phyloP scores from a whole-genome alignment of 2,113 vertebrate species.

The Psophia crepitans region DNA sequence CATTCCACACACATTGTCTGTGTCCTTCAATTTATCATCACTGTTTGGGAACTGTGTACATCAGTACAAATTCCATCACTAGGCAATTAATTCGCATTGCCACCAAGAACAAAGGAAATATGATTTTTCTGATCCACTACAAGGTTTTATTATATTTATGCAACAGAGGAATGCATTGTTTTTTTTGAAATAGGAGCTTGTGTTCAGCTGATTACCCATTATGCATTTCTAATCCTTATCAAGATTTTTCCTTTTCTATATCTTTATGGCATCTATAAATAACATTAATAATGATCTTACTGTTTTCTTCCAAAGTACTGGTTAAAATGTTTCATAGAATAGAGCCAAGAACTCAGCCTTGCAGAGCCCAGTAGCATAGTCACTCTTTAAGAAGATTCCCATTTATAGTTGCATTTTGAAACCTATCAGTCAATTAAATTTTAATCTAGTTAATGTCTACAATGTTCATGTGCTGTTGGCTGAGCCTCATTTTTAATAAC shows the following conservation, averaged over 20 bases:
- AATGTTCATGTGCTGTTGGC: neutral
- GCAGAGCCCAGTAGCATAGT: neutral
- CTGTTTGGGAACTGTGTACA: neutral
- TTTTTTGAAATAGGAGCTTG: neutral
- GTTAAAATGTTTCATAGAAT: neutral
- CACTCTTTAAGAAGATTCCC: neutral
- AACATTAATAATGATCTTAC: neutral
- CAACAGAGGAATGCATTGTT: neutral
- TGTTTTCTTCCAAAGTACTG: neutral
- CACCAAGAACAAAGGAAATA: neutral
- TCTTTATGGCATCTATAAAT: neutral
- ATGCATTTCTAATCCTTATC: neutral
- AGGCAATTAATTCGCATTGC: neutral
- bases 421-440: neutral
- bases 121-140: neutral
- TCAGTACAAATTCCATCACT: neutral
- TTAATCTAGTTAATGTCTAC: neutral
- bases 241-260: neutral
- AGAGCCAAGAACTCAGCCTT: neutral
- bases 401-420: neutral
- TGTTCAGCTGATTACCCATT: neutral
- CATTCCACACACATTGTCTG: neutral
- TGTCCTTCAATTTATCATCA: neutral
- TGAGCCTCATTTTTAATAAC: neutral
- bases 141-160: neutral